A percentile compares a stretch with the other conserved stretches of the same genome.
Conservation (phyloP, 2,797 vertebrate genomes). For the Rhinophrynus dorsalis region DNA sequence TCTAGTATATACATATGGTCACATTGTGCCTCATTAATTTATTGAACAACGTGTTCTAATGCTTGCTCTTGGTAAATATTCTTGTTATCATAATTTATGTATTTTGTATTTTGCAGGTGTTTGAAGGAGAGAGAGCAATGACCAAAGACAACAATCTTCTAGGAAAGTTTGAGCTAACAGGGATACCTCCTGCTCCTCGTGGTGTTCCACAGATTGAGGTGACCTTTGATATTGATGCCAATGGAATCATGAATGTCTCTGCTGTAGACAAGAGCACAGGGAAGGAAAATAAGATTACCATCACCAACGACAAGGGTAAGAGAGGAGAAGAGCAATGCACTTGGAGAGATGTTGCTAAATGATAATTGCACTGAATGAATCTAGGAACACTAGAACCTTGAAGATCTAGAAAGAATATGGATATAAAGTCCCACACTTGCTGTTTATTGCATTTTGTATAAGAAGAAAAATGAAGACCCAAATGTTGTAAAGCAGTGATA, state of each 20-base stretch:
- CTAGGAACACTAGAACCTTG: no score
- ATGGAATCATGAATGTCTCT: constrained; percentile 84
- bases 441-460: no score
- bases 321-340: neutral
- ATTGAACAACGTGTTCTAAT: no score
- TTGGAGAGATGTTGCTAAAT: neutral
- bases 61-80: no score
- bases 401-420: no score
- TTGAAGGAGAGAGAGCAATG: constrained; percentile 83
- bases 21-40: no score
- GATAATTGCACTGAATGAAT: no score
- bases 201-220: constrained; percentile 85
- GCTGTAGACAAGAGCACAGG: constrained; percentile 83
- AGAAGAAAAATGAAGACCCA: no score
- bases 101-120: constrained; percentile 74
- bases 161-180: constrained; percentile 80
- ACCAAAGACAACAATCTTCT: constrained; percentile 84
- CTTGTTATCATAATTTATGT: no score
- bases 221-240: constrained; percentile 85
- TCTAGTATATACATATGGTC: no score
- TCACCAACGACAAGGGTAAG: constrained; percentile 86
- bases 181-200: constrained; percentile 79
- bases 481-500: no score
- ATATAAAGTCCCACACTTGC: no score
- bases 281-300: constrained; percentile 88